These are phyloP conservation scores for Acanthisitta chloris DNA, from an alignment of 2,113 vertebrate genomes.

Conservation along the genomic window DNA sequence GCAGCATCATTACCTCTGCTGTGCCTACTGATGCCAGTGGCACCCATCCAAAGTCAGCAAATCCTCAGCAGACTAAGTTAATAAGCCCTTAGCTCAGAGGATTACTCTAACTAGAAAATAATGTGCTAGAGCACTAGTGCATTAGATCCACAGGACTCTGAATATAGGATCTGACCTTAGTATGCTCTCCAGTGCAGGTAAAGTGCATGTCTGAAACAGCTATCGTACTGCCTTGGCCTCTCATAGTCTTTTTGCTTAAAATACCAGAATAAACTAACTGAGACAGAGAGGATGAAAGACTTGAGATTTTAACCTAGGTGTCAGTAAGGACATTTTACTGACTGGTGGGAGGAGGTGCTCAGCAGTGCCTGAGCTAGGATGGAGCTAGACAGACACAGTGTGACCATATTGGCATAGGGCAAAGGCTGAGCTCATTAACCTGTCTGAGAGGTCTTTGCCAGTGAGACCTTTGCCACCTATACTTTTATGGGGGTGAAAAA, in stretches of 20 bases:
- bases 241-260: background rate
- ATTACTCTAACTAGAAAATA: background rate
- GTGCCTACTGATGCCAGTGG: background rate
- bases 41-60: background rate
- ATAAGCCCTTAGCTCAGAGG: background rate
- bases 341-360: background rate
- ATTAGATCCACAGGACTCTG: background rate
- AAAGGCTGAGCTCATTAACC: background rate
- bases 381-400: background rate
- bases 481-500: background rate
- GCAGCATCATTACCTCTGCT: background rate
- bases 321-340: background rate
- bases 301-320: background rate
- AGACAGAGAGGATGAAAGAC: background rate
- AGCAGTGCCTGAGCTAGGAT: background rate
- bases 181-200: background rate
- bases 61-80: background rate
- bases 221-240: background rate
- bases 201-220: background rate
- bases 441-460: background rate
- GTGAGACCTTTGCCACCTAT: background rate
- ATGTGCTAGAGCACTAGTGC: rapidly evolving
- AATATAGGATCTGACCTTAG: background rate
- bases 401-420: background rate
- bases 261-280: background rate